Percentiles rank a stretch among this genome's conserved stretches.
These are phyloP conservation scores for Dromiciops gliroides DNA, from an alignment of 2,113 vertebrate genomes.

Conservation along the genomic window DNA sequence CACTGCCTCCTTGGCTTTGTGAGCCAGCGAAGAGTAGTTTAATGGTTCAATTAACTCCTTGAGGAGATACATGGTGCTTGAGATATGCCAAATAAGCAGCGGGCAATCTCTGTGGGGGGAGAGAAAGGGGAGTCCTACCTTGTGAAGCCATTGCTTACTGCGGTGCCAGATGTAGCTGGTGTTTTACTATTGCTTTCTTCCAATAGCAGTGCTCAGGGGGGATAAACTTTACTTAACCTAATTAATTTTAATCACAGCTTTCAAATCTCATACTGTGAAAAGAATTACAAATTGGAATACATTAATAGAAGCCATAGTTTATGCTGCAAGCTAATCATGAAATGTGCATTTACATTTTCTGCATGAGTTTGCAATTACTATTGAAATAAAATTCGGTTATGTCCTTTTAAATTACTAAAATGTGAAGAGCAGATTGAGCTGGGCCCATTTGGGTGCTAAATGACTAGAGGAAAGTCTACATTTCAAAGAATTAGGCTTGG, in stretches of 20 bases:
- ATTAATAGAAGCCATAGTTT: constrained; percentile 88
- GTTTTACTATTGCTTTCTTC: constrained; percentile 85
- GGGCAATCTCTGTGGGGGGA: constrained; percentile 67
- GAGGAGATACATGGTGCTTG: constrained; percentile 69
- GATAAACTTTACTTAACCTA: constrained; percentile 93
- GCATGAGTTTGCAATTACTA: constrained; percentile 87
- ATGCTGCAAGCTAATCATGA: constrained; percentile 86
- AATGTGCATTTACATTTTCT: constrained; percentile 88
- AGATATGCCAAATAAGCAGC: constrained; percentile 79
- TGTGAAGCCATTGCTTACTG: constrained; percentile 81
- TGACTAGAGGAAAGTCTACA: constrained; percentile 80
- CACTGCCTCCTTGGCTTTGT: constrained; percentile 73
- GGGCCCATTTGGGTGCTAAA: constrained; percentile 80
- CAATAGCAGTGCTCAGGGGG: constrained; percentile 87
- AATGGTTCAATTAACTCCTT: constrained; percentile 80
- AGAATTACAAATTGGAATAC: constrained; percentile 90
- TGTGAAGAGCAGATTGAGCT: constrained; percentile 83
- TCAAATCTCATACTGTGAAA: constrained; percentile 90
- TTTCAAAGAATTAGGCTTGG: constrained; percentile 80
- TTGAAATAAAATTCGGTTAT: constrained; percentile 86
- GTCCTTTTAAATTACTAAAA: constrained; percentile 86
- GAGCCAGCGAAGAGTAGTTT: constrained; percentile 70
- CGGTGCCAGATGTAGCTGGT: constrained; percentile 83
- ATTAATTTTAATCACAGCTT: constrained; percentile 93
- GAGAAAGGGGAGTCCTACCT: constrained; percentile 65